A percentile compares a stretch with the other conserved stretches of the same genome.
phyloP scores from a whole-genome alignment of 2,888 invertebrate species.

The Amblyteles armatorius region DNA sequence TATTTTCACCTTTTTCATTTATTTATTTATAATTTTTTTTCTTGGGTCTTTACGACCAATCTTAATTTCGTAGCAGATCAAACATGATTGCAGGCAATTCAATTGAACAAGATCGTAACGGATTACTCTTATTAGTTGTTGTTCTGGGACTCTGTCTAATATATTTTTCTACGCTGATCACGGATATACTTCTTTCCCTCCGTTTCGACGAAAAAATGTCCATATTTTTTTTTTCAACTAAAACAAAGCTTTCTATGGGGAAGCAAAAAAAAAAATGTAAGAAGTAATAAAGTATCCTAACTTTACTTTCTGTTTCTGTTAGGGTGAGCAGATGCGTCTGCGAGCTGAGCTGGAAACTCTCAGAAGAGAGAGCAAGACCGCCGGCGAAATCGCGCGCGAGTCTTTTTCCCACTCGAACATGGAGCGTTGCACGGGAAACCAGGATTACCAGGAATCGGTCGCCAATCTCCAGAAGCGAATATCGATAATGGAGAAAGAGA shows the following conservation, averaged over 20 bases:
- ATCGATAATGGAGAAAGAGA: slow-evolving; percentile 85
- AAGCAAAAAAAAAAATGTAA: background rate
- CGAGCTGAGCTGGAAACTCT: slow-evolving; percentile 75
- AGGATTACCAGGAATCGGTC: slow-evolving; percentile 69
- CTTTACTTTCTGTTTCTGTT: slow-evolving; percentile 26
- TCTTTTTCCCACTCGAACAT: slow-evolving; percentile 72
- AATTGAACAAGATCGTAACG: too few relatives aligned
- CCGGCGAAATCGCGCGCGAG: slow-evolving; percentile 72
- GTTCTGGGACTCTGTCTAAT: too few relatives aligned
- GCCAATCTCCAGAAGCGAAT: slow-evolving; percentile 80
- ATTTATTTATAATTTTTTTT: slow-evolving; percentile 3
- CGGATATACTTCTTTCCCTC: too few relatives aligned
- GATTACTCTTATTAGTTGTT: too few relatives aligned
- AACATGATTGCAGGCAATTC: too few relatives aligned
- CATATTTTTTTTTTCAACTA: too few relatives aligned
- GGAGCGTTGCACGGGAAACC: slow-evolving; percentile 68
- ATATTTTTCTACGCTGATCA: too few relatives aligned
- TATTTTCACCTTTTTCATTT: slow-evolving; percentile 7
- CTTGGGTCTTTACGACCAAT: too few relatives aligned
- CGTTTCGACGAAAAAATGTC: too few relatives aligned
- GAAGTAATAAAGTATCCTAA: background rate
- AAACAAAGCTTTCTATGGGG: too few relatives aligned
- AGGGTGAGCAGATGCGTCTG: slow-evolving; percentile 79
- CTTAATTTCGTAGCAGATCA: too few relatives aligned
- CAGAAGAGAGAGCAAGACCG: slow-evolving; percentile 72